Evolutionary conservation across 2,888 invertebrate genomes (phyloP).

Genomic region (Lithodes maja): DNA sequence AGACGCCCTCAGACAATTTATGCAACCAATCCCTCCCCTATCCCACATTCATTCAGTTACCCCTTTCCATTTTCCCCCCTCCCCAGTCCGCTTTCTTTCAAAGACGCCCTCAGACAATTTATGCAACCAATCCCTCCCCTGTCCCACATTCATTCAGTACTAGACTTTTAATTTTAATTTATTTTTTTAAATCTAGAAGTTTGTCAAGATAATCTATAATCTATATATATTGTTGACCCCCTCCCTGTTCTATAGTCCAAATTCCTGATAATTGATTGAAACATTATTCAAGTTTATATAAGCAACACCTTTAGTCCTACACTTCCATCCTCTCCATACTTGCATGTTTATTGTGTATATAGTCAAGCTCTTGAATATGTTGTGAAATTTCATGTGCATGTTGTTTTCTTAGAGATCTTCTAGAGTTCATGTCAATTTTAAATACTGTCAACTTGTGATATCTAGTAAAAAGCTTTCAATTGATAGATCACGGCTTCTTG

Average conservation of each 20-base stretch:
- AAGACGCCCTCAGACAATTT: background rate
- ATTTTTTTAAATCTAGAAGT: background rate
- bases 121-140: background rate
- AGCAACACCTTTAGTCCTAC: background rate
- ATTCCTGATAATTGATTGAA: background rate
- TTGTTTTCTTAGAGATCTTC: constrained; percentile 33
- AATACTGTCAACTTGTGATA: constrained; percentile 35
- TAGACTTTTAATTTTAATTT: background rate
- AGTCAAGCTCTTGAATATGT: constrained; percentile 38
- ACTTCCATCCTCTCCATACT: constrained; percentile 23
- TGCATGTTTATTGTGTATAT: constrained; percentile 55
- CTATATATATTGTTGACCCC: background rate
- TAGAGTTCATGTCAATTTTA: constrained; percentile 32
- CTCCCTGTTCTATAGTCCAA: background rate
- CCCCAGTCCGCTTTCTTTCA: constrained; percentile 25
- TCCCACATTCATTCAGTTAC: background rate
- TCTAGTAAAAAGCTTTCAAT: constrained; percentile 43
- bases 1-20: background rate
- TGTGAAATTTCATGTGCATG: constrained; percentile 48
- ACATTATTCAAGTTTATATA: background rate
- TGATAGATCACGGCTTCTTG: constrained; percentile 46
- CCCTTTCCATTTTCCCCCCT: constrained; percentile 32
- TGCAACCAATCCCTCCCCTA: background rate
- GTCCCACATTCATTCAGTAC: background rate
- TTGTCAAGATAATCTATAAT: background rate